These are phyloP conservation scores for Ianthella basta DNA, from an alignment of 37 sponge, comb jelly and placozoan genomes.

Conservation along the genomic window DNA sequence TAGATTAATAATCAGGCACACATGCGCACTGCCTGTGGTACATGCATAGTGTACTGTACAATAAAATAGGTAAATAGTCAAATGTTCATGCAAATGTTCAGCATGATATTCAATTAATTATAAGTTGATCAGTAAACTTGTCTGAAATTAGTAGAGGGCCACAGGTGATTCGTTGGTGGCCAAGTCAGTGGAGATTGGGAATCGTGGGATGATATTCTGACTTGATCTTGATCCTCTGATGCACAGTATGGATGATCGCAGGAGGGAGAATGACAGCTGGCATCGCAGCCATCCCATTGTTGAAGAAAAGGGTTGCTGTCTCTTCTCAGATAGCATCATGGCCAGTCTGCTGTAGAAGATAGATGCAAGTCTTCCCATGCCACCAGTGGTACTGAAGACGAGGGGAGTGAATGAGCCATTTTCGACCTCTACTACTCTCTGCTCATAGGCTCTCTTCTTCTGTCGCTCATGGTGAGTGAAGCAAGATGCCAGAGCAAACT, in stretches of 20 bases:
- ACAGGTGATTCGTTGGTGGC: slow-evolving; percentile 2
- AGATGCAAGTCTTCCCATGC: slow-evolving; percentile 27
- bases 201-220: not conserved
- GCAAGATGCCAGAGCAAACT: slow-evolving; percentile 20
- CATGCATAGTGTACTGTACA: no score
- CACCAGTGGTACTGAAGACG: slow-evolving; percentile 20
- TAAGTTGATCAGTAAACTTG: no score
- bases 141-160: no score
- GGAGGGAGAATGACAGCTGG: slow-evolving; percentile 7
- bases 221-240: slow-evolving; percentile 17
- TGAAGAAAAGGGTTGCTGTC: slow-evolving; percentile 16
- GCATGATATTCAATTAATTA: no score
- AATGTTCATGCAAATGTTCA: no score
- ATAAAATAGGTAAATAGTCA: no score
- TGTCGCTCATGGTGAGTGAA: not conserved
- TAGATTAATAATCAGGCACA: not conserved
- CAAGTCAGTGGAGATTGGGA: not conserved
- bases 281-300: slow-evolving; percentile 27
- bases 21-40: no score
- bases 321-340: slow-evolving; percentile 12
- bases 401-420: slow-evolving; percentile 14
- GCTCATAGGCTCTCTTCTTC: slow-evolving; percentile 22
- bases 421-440: slow-evolving; percentile 8
- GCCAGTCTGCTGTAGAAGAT: slow-evolving; percentile 33
- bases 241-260: slow-evolving; percentile 10